A percentile compares a stretch with the other conserved stretches of the same genome.
Evolutionary conservation across 2,888 invertebrate species (phyloP).

Genomic region (Phasia obesa): DNA sequence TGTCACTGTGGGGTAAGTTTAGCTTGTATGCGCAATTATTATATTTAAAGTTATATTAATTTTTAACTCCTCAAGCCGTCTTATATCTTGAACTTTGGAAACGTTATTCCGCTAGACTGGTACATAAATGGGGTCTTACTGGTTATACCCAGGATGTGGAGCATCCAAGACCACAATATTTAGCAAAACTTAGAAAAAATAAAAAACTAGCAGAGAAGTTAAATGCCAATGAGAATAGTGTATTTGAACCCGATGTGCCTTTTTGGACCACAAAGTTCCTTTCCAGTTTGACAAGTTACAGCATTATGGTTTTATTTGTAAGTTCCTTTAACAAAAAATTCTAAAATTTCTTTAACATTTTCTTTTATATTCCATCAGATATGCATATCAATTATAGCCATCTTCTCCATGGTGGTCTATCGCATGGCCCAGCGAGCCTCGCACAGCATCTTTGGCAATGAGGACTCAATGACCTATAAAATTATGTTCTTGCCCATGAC

Average conservation of each 20-base stretch:
- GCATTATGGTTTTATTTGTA: conserved; percentile 84
- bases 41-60: not conserved
- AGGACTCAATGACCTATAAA: conserved; percentile 84
- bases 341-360: not conserved
- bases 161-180: conserved; percentile 90
- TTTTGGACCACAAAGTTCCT: conserved; percentile 90
- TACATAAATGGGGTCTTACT: conserved; percentile 92
- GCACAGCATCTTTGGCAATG: conserved; percentile 83
- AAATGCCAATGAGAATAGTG: conserved; percentile 84
- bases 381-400: conserved; percentile 87
- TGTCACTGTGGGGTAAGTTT: conserved; percentile 89
- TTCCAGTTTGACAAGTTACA: conserved; percentile 87
- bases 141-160: conserved; percentile 89
- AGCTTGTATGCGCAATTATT: not conserved
- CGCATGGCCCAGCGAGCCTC: conserved; percentile 87
- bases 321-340: conserved; percentile 64
- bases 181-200: conserved; percentile 85
- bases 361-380: conserved; percentile 82
- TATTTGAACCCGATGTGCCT: conserved; percentile 88
- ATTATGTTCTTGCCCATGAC: conserved; percentile 89
- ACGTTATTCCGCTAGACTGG: conserved; percentile 88
- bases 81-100: conserved; percentile 93
- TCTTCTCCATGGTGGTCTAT: conserved; percentile 90
- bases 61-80: conserved; percentile 82
- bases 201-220: conserved; percentile 83